Evolutionary conservation across 1,140 invertebrate species (phyloP).

Genomic region (Neodiprion pinetum): DNA sequence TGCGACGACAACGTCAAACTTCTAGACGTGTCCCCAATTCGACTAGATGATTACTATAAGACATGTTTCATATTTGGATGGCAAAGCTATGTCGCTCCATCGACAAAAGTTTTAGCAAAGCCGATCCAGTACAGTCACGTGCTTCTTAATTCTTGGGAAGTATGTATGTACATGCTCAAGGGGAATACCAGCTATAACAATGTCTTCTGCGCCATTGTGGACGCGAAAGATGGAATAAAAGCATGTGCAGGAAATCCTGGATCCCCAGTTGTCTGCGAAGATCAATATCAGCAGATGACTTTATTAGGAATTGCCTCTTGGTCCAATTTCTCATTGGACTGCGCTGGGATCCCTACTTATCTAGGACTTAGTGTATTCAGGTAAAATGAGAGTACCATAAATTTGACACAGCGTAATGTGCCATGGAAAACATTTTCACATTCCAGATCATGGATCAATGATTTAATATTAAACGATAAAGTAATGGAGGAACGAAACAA

Average conservation of each 20-base stretch:
- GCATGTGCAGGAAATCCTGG: conserved; percentile 43
- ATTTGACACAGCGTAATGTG: too few relatives aligned
- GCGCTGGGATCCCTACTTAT: conserved; percentile 33
- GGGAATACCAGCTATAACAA: conserved; percentile 32
- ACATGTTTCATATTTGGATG: conserved; percentile 40
- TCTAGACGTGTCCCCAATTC: conserved; percentile 25
- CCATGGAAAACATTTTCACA: not conserved
- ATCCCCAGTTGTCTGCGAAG: conserved; percentile 37
- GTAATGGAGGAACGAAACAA: conserved; percentile 1
- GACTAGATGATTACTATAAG: conserved; percentile 32
- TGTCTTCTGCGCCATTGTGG: conserved; percentile 38
- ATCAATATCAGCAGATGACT: conserved; percentile 27
- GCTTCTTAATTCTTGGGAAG: conserved; percentile 33
- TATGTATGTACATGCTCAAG: conserved; percentile 33
- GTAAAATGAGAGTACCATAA: conserved; percentile 20
- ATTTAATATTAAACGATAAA: conserved; percentile 16
- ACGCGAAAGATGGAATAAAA: conserved; percentile 29
- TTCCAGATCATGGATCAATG: conserved; percentile 14
- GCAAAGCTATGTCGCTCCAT: conserved; percentile 30
- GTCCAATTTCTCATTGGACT: conserved; percentile 39
- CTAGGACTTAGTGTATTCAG: conserved; percentile 31
- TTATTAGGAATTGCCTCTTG: conserved; percentile 39
- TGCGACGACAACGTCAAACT: conserved; percentile 23
- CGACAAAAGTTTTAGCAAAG: conserved; percentile 32
- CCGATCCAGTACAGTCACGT: conserved; percentile 35